Conservation (phyloP, 2,797 vertebrate species). For the Ceyx erithaca region DNA sequence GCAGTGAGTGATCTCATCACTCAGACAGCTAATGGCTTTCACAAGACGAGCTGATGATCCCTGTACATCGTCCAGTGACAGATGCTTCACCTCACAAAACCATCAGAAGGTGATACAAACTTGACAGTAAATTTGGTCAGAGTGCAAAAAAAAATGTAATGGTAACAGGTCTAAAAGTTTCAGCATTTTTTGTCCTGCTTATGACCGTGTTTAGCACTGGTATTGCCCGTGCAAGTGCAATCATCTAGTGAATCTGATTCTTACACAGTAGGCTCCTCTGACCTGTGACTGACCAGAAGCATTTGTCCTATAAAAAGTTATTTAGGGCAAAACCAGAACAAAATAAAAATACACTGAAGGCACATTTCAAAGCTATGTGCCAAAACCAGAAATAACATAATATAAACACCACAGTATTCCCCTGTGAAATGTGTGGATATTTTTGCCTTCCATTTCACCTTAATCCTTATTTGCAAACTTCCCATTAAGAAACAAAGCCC, state of each 20-base stretch:
- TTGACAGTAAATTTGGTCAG: background rate
- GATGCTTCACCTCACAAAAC: background rate
- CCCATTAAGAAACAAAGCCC: background rate
- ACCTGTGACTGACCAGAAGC: background rate
- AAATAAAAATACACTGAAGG: background rate
- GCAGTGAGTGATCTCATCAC: too few species aligned
- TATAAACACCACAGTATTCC: background rate
- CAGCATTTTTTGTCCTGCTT: background rate
- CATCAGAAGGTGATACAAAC: background rate
- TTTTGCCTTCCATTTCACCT: background rate
- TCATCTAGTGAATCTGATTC: background rate
- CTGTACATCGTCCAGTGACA: background rate
- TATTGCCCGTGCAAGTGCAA: background rate
- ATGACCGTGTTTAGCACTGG: background rate
- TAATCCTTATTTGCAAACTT: background rate
- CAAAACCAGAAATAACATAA: background rate
- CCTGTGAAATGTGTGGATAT: background rate
- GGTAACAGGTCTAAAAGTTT: background rate
- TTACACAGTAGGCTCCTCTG: background rate
- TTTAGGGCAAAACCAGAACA: background rate
- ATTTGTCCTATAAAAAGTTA: background rate
- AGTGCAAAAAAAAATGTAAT: background rate
- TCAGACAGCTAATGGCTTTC: background rate
- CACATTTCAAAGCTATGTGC: background rate
- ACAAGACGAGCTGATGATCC: background rate